Conservation (phyloP, 1,140 invertebrate genomes). For the Solenopsis fugax region DNA sequence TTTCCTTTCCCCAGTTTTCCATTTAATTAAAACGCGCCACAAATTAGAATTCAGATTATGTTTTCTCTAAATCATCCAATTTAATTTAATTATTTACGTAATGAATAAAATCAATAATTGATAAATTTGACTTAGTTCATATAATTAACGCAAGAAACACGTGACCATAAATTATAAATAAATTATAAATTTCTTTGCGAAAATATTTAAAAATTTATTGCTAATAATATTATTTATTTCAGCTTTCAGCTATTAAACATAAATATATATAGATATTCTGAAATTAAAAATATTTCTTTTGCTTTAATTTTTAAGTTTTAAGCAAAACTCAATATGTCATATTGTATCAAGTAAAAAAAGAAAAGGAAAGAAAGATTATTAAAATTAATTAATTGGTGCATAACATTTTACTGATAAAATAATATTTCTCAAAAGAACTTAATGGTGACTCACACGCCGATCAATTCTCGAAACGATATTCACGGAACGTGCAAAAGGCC, state of each 20-base stretch:
- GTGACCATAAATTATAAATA: neutral
- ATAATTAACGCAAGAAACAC: neutral
- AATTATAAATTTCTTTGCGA: neutral
- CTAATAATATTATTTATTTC: neutral
- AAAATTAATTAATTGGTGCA: conserved; percentile 1
- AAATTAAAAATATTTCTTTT: neutral
- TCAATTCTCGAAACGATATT: conserved; percentile 30
- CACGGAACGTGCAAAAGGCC: conserved; percentile 36
- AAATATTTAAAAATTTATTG: neutral
- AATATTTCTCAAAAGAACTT: neutral
- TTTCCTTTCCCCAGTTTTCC: neutral
- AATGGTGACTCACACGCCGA: neutral
- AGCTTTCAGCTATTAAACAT: neutral
- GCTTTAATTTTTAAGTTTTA: neutral
- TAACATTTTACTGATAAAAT: neutral
- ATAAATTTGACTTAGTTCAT: neutral
- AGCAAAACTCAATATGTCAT: neutral
- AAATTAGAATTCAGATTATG: neutral
- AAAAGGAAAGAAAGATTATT: neutral
- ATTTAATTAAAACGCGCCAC: conserved; percentile 1
- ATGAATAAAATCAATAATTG: neutral
- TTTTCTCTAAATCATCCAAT: neutral
- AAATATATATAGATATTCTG: neutral
- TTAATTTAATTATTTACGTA: neutral
- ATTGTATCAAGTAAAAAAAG: neutral